These are phyloP conservation scores for Orientallactaga bullata DNA, from an alignment of 2,113 vertebrate species.

Conservation along the genomic window DNA sequence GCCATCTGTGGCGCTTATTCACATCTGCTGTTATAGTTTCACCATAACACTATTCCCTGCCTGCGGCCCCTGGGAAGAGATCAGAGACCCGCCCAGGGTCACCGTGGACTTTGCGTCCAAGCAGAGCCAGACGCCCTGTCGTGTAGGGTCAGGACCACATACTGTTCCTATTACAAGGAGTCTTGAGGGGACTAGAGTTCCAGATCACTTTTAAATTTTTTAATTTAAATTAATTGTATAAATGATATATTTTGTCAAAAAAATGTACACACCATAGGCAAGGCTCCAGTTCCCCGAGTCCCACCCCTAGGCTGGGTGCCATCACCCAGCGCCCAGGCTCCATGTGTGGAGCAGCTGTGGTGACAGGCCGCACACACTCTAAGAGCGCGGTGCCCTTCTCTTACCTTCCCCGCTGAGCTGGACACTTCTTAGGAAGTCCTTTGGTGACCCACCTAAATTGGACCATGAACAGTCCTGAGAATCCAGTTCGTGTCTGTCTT, in stretches of 20 bases:
- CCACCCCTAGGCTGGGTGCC: rapidly evolving
- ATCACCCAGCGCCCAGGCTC: background rate
- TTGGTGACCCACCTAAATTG: background rate
- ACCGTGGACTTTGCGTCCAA: background rate
- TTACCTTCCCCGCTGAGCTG: rapidly evolving
- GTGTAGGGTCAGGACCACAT: background rate
- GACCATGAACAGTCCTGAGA: rapidly evolving
- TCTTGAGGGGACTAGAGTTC: background rate
- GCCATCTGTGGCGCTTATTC: rapidly evolving
- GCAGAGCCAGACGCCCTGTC: background rate
- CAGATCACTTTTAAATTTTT: background rate
- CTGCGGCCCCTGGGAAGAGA: background rate
- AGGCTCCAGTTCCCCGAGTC: background rate
- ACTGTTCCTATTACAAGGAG: background rate
- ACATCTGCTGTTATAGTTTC: background rate
- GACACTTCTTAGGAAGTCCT: no score
- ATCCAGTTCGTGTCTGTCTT: background rate
- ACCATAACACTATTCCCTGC: no score
- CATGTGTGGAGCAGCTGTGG: background rate
- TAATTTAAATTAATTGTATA: background rate
- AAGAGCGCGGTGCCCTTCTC: rapidly evolving
- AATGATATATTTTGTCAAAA: background rate
- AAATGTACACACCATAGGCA: background rate
- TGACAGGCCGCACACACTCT: background rate
- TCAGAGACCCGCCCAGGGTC: background rate